Conservation (phyloP, 2,888 invertebrate species). For the Napeogenes sylphis region DNA sequence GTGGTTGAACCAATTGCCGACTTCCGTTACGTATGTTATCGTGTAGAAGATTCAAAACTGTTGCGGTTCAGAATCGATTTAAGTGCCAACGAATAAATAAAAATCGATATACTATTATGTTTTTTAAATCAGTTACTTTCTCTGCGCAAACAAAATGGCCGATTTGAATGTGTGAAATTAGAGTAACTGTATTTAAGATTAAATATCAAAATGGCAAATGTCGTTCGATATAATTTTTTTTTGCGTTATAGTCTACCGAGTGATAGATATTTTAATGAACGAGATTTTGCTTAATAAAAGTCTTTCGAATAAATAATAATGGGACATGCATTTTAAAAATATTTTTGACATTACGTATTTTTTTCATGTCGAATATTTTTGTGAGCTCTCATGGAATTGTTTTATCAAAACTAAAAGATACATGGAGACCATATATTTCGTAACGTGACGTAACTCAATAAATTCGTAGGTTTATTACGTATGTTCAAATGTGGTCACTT, state of each 20-base stretch:
- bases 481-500: conserved; percentile 18
- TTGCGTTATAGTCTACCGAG: background rate
- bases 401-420: too few species aligned
- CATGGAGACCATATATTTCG: too few species aligned
- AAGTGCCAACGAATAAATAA: conserved; percentile 50
- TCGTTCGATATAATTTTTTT: background rate
- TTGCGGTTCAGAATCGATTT: conserved; percentile 62
- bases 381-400: too few species aligned
- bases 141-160: conserved; percentile 33
- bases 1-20: conserved; percentile 34
- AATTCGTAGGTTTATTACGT: conserved; percentile 15
- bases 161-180: conserved; percentile 39
- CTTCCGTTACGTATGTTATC: conserved; percentile 62
- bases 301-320: too few species aligned
- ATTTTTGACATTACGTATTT: too few species aligned
- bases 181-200: conserved; percentile 31
- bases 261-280: too few species aligned
- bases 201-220: conserved; percentile 5
- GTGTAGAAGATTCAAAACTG: conserved; percentile 55
- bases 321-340: too few species aligned
- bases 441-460: background rate
- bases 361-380: too few species aligned
- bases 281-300: too few species aligned
- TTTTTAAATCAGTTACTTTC: conserved; percentile 38
- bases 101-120: conserved; percentile 52